Conservation (phyloP, 1,140 invertebrate species). For the Pseudomyrmex gracilis region DNA sequence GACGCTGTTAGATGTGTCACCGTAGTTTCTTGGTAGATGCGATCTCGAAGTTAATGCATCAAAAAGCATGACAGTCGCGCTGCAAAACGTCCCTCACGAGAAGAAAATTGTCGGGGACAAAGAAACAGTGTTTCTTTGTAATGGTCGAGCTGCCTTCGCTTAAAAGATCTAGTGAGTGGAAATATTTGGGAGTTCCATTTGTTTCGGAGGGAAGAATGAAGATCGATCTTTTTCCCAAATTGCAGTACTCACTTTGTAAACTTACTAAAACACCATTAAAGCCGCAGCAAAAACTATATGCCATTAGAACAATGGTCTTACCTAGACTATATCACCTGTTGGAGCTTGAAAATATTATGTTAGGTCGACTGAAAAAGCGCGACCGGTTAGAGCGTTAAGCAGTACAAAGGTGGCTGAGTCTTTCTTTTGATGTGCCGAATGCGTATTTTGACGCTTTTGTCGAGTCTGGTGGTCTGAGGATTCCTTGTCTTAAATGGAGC, state of each 20-base stretch:
- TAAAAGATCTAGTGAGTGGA: constrained; percentile 70
- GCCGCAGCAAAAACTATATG: constrained; percentile 58
- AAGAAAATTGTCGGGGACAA: constrained; percentile 61
- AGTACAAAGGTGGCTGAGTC: constrained; percentile 53
- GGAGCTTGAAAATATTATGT: not conserved
- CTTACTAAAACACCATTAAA: constrained; percentile 50
- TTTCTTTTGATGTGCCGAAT: constrained; percentile 40
- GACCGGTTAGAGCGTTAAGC: constrained; percentile 26
- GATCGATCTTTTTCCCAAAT: not conserved
- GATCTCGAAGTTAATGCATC: not conserved
- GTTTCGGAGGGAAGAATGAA: constrained; percentile 1
- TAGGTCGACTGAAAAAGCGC: constrained; percentile 6
- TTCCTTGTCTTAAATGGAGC: constrained; percentile 30
- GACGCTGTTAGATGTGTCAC: not conserved
- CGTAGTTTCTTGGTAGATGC: not conserved
- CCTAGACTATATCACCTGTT: not conserved
- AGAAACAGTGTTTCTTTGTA: not conserved
- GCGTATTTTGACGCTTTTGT: constrained; percentile 60
- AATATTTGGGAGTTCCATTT: constrained; percentile 52
- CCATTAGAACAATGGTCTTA: not conserved
- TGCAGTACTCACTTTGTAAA: not conserved
- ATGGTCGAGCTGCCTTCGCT: not conserved
- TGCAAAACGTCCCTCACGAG: not conserved
- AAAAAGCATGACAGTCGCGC: not conserved
- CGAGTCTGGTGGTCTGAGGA: constrained; percentile 55